Evolutionary conservation across 2,888 invertebrate species (phyloP), one percentile per base, ranked within the genome.

Genomic region (Agriopis marginaria): DNA sequence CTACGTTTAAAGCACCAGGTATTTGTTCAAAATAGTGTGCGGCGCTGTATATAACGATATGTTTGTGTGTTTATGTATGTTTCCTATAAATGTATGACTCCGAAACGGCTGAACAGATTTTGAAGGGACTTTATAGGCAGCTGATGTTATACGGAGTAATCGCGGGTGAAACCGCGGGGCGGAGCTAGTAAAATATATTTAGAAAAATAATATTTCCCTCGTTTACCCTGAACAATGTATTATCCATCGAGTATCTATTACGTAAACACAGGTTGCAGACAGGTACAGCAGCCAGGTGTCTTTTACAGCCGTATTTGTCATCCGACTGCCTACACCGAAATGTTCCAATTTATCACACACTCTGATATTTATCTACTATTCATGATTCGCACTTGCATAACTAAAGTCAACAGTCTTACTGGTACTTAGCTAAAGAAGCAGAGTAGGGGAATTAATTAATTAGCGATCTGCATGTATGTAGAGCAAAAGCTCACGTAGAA

Each of bases 231-330:
- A 70, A 72, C 68, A 59, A 78, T 75, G 75, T 73, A 79, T 76
- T 77, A 75, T 66, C 77, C 80, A 79, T 76, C 75, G 75, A 75
- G 77, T 74, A 75, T 72, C 67, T 74, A 70, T 82, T 80, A 81
- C 79, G 78, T 79, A 82, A 82, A 83, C 82, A 82, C 80, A 81
- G 82, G 82, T 82, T 84, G 86, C 83, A 86, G 87, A 84, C 86
- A 86, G 87, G 86, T 85, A 86, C 83, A 79, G 83, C 76, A 74
- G 82, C 84, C 91, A 91, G 89, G 90, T 92, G 91, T 85, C 79
- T 83, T 88, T 91, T 89, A 92, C 89, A 87, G 83, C 87, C 86
- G 75, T 88, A 91, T 92, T 90, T 91, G 88, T 91, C 89, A 91
- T 89, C 82, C 86, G 84, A 82, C 85, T 82, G 32, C 80, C 77